Evolutionary conservation across 1,140 invertebrate species (phyloP), one percentile per base, ranked within the genome.

Genomic region (Anastrepha ludens): DNA sequence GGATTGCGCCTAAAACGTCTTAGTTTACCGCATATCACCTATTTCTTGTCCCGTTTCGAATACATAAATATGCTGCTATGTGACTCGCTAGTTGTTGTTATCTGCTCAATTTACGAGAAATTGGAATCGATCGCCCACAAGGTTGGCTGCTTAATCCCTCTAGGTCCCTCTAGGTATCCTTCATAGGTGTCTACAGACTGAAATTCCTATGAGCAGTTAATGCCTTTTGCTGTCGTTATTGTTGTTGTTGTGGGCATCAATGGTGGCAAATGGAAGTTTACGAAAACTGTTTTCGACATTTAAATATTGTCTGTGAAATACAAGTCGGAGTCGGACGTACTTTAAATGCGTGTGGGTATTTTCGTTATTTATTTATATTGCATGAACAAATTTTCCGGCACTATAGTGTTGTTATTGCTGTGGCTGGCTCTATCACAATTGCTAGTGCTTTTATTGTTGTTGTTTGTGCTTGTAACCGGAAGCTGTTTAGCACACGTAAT

Each of bases 401-500:
- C 11, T 81, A 11, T 47, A 47, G n/a, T 29, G 44, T 55, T 2
- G n/a, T n/a, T 55, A 20, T 41, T 20, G 44, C 13, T 74, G 44
- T 47, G 70, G 70, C 17, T 47, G 70, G 70, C 17, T 50, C 13
- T 70, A 13, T 70, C 11, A 3, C 4, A 29, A 3, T 81, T 55
- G 47, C 20, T 81, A 0, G 9, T 81, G 17, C 20, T 81, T 9
- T 81, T 55, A 8, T 70, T 70, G 39, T 44, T 70, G 9, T 70
- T 70, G 67, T 70, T 70, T 8, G 20, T 62, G n/a, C 60, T 81
- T 81, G 74, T 29, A 81, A 81, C 74, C 74, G 74, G 74, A 81
- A 81, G 74, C 74, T 81, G 41, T 81, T 81, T 81, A 81, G 74
- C 17, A 81, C 47, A 81, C 74, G 41, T 74, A 47, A 74, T 74